Evolutionary conservation across 2,113 vertebrate genomes (phyloP), one percentile per base, ranked within the genome.

Genomic region (Pyrgilauda ruficollis): DNA sequence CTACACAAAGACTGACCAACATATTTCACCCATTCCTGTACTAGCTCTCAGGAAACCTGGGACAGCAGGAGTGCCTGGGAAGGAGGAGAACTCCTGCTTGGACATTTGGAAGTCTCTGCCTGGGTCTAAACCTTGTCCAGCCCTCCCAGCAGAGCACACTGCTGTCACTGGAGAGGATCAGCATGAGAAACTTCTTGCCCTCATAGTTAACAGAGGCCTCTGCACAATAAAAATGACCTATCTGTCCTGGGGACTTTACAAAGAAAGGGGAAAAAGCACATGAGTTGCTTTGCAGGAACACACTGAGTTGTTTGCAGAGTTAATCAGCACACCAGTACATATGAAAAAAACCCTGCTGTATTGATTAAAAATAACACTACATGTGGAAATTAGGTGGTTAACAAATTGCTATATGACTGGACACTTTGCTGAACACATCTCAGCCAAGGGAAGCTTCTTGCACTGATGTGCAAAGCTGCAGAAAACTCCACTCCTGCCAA

Each of bases 401-500:
- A 87, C 8, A 17, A 90, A 77, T 9, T 39, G 21, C 28, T 47
- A 12, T 63, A 80, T 58, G 49, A 67, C 44, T 66, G 52, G 73
- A 78, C 68, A 15, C 50, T 95, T 84, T 84, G 43, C 30, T 93
- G 79, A 94, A 52, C 52, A 56, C 28, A 53, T 86, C 94, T 77
- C 44, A 92, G 56, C 20, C 44, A 84, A 28, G 8, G 61, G 50
- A 70, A 88, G 41, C 56, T 89, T 81, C 52, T 86, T 92, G 73
- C 75, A 72, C 55, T 44, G 50, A 90, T 80, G 18, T 77, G 46
- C 73, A 93, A 95, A 95, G 81, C 39, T 75, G 68, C n/a, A 92
- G 70, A 95, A 96, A 95, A 86, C 17, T 61, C 26, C 52, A 63
- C 27, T 61, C 33, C 47, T 84, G 85, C 41, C 79, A 92, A 64